Conservation (phyloP, 2,797 vertebrate species). For the Columba guinea region DNA sequence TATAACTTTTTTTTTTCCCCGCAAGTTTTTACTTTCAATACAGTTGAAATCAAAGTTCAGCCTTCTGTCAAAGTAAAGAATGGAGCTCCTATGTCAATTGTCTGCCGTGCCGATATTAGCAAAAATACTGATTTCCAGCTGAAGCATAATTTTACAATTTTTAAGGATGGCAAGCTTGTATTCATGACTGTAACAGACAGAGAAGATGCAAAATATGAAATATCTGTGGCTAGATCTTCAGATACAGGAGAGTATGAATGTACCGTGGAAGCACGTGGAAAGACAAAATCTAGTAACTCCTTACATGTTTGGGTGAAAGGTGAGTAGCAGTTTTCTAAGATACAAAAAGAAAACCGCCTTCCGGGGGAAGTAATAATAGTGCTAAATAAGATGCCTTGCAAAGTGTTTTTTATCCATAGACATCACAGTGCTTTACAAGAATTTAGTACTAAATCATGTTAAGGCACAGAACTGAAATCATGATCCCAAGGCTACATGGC, state of each 20-base stretch:
- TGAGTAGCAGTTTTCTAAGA: constrained; percentile 34
- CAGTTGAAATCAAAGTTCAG: constrained; percentile 57
- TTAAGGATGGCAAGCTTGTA: constrained; percentile 57
- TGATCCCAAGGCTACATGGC: neutral
- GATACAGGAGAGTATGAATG: constrained; percentile 74
- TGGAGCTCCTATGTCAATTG: constrained; percentile 65
- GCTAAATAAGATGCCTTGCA: neutral
- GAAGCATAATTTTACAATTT: constrained; percentile 63
- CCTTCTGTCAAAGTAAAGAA: constrained; percentile 56
- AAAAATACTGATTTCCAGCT: constrained; percentile 48
- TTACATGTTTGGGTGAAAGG: constrained; percentile 59
- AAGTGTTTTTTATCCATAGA: neutral
- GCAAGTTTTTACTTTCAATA: constrained; percentile 79
- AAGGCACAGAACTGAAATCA: neutral
- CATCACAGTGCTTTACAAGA: neutral
- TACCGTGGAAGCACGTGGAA: constrained; percentile 54
- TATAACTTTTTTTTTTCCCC: neutral
- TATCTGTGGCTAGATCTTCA: constrained; percentile 58
- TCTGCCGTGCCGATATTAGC: constrained; percentile 72
- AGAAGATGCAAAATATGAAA: neutral
- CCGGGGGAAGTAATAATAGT: neutral
- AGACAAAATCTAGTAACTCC: constrained; percentile 7
- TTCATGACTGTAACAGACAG: constrained; percentile 32
- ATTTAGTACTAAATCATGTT: neutral
- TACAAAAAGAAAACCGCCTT: neutral